Conservation (phyloP, 2,888 invertebrate species). For the Rotaria sp. region DNA sequence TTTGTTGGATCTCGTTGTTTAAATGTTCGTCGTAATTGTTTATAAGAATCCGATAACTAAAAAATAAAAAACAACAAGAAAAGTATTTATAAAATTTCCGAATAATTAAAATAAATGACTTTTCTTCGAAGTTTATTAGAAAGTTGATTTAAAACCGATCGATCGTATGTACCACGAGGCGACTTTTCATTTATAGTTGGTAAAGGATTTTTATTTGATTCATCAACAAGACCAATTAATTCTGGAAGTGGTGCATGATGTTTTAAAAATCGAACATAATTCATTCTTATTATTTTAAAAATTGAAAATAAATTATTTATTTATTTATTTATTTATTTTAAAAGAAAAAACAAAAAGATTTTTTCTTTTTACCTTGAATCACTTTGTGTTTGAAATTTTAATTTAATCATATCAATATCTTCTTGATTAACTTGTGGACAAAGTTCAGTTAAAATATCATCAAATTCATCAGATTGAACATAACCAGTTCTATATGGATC, state of each 20-base stretch:
- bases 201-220: neutral
- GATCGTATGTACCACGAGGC: neutral
- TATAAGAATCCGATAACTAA: neutral
- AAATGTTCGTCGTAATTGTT: constrained; percentile 1
- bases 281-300: constrained; percentile 46
- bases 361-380: constrained; percentile 47
- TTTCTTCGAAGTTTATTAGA: neutral
- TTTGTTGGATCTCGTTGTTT: constrained; percentile 7
- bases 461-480: constrained; percentile 51
- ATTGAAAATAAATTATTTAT: neutral
- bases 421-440: constrained; percentile 51
- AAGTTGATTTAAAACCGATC: neutral
- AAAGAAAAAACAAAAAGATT: neutral
- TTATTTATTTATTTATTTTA: neutral
- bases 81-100: too few species aligned
- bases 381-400: constrained; percentile 47
- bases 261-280: constrained; percentile 53
- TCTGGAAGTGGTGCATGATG: constrained; percentile 46
- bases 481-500: constrained; percentile 52
- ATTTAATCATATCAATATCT: constrained; percentile 48
- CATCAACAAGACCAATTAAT: neutral
- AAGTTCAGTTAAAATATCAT: constrained; percentile 51
- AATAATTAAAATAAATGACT: neutral
- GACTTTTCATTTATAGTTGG: neutral
- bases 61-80: neutral